Conservation (phyloP, 2,113 vertebrate species). For the Antigone vipio region DNA sequence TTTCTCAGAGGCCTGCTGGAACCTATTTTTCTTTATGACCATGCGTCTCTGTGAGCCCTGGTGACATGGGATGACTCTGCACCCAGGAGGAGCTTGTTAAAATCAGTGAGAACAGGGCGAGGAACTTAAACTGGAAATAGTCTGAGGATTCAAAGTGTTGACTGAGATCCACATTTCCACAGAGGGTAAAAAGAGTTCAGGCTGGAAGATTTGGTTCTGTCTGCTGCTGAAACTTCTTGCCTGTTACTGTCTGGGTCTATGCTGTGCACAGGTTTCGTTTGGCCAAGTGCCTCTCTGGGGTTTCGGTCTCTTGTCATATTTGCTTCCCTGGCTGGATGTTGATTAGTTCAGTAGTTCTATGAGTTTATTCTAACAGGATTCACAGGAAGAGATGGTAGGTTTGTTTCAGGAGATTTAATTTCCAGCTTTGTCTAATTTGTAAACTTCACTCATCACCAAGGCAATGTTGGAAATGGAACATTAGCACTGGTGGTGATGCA, state of each 20-base stretch:
- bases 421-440: not conserved
- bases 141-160: not conserved
- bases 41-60: not conserved
- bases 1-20: not conserved
- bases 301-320: not conserved
- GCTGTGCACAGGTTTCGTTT: not conserved
- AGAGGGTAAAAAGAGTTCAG: not conserved
- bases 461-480: slow-evolving; percentile 16
- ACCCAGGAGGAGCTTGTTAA: not conserved
- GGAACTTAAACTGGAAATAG: not conserved
- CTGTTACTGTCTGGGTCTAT: not conserved
- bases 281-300: not conserved
- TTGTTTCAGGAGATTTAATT: not conserved
- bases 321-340: not conserved
- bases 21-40: not conserved
- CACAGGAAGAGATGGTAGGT: not conserved
- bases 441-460: slow-evolving; percentile 35
- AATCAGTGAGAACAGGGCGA: not conserved
- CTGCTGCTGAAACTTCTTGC: not conserved
- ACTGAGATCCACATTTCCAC: not conserved
- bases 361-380: slow-evolving; percentile 4
- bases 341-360: not conserved
- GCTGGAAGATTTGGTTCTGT: not conserved
- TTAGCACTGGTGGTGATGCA: not conserved
- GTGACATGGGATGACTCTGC: not conserved